A percentile compares a stretch with the other conserved stretches of the same genome.
Conservation (phyloP, 2,888 invertebrate species). For the Leptinotarsa tumamoca region DNA sequence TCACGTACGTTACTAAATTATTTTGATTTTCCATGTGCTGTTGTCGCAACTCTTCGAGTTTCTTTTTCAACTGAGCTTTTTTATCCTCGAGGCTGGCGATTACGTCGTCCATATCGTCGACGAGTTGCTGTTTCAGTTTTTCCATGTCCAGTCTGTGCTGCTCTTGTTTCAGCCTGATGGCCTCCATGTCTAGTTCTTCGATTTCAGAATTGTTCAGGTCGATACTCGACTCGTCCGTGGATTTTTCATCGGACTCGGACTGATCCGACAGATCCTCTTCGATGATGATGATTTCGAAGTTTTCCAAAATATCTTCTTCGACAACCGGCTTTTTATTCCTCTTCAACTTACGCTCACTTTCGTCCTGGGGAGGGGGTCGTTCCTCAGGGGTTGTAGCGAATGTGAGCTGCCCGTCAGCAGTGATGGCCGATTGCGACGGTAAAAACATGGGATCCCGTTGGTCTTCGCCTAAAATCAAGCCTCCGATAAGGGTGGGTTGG, state of each 20-base stretch:
- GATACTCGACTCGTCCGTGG: slow-evolving; percentile 51
- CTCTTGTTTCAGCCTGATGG: slow-evolving; percentile 56
- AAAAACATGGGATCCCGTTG: slow-evolving; percentile 75
- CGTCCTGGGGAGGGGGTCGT: slow-evolving; percentile 59
- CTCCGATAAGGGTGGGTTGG: slow-evolving; percentile 79
- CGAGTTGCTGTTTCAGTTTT: slow-evolving; percentile 54
- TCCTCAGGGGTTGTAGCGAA: slow-evolving; percentile 63
- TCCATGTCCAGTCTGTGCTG: slow-evolving; percentile 58
- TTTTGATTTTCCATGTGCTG: slow-evolving; percentile 59
- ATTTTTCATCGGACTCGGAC: slow-evolving; percentile 48
- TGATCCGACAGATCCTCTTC: slow-evolving; percentile 37
- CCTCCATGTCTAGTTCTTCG: slow-evolving; percentile 58
- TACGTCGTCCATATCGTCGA: slow-evolving; percentile 64
- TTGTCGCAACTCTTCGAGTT: slow-evolving; percentile 63
- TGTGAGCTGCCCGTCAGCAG: slow-evolving; percentile 65
- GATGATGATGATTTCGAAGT: slow-evolving; percentile 50
- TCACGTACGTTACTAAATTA: slow-evolving; percentile 61
- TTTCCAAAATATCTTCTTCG: slow-evolving; percentile 45
- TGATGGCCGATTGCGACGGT: slow-evolving; percentile 76
- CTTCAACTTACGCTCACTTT: slow-evolving; percentile 53
- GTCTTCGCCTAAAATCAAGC: slow-evolving; percentile 75
- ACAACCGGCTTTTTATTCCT: slow-evolving; percentile 48
- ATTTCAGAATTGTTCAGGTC: slow-evolving; percentile 57
- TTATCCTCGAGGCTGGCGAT: slow-evolving; percentile 63
- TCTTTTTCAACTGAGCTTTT: slow-evolving; percentile 59